Base-by-base conservation (phyloP, 1,140 invertebrate genomes). In the Dreissena rostriformis region DNA sequence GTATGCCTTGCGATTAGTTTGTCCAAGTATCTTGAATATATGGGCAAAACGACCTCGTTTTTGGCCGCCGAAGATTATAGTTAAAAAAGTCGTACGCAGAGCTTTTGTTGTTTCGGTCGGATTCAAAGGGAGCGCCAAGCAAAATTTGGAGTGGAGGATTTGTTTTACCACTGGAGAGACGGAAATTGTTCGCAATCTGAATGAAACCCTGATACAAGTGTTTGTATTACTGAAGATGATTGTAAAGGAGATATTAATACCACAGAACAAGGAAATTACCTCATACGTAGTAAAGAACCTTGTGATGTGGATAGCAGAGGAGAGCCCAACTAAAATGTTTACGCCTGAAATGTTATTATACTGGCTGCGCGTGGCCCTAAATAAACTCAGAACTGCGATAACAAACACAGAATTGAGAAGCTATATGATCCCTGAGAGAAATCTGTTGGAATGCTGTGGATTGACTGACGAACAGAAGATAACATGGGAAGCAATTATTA, bases 241-340 rank as follows among this genome's bases (percentile, higher is more conserved):
- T 22, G 71, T 22, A 1, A 73, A 52, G 24, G 10, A 73, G 6
- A 1, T 73, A 15, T n/a, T 73, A 5, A 49, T 52, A 53, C 39
- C 71, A 73, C 52, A 52, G 26, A 53, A 53, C 26, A 26, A 26
- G 17, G 71, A 73, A 12, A 73, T 73, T n/a, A 52, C 71, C 17
- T 73, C 71, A 53, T 73, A 73, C 71, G 49, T 73, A 8, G 12
- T 73, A 53, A 73, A 73, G 22, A 73, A 73, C 49, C 15, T 73
- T 14, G 28, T 73, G 26, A 49, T 73, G 22, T 73, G 71, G 71
- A 51, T 73, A 53, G 71, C 71, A 19, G 71, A 73, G 49, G 53
- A 52, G 51, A 51, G 24, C 26, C 51, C 71, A 12, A 19, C 49
- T 17, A 49, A 53, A 73, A 53, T 26, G 8, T 73, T 73, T 53